These are phyloP conservation scores for Alosa alosa DNA, from an alignment of 2,113 vertebrate species.

Conservation along the genomic window DNA sequence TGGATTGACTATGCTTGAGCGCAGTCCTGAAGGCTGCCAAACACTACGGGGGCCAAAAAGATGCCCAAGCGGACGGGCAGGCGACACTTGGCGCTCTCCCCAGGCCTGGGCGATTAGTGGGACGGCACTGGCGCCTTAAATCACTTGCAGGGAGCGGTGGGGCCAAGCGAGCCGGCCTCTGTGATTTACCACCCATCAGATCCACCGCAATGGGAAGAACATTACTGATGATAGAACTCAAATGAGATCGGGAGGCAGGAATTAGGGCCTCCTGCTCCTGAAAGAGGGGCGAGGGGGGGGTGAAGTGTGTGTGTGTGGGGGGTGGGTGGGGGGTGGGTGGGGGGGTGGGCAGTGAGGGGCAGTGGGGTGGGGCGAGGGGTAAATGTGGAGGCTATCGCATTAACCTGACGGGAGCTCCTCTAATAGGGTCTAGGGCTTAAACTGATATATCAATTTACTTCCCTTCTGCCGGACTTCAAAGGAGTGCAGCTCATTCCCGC, in stretches of 20 bases:
- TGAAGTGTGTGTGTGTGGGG: neutral
- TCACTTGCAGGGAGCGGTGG: constrained; percentile 53
- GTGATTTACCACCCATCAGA: constrained; percentile 62
- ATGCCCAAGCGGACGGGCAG: neutral
- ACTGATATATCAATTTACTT: constrained; percentile 94
- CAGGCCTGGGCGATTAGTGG: neutral
- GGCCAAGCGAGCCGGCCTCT: constrained; percentile 47
- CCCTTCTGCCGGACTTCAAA: constrained; percentile 93
- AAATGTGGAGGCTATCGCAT: constrained; percentile 75
- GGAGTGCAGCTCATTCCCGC: constrained; percentile 76
- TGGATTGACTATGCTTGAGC: neutral
- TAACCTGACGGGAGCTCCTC: constrained; percentile 80
- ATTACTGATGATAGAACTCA: constrained; percentile 70
- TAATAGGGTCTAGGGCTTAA: constrained; percentile 94
- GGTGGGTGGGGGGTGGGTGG: neutral
- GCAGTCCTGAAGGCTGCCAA: constrained; percentile 2
- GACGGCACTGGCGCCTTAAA: constrained; percentile 25
- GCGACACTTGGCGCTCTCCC: neutral
- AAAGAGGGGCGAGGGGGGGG: neutral
- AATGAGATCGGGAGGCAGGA: constrained; percentile 66
- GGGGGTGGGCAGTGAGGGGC: neutral
- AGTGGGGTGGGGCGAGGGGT: constrained; percentile 63
- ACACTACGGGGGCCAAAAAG: neutral
- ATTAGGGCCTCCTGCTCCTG: constrained; percentile 51
- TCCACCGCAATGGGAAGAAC: constrained; percentile 60